Evolutionary conservation across 2,113 vertebrate species (phyloP).

Genomic region (Poicephalus gulielmi): DNA sequence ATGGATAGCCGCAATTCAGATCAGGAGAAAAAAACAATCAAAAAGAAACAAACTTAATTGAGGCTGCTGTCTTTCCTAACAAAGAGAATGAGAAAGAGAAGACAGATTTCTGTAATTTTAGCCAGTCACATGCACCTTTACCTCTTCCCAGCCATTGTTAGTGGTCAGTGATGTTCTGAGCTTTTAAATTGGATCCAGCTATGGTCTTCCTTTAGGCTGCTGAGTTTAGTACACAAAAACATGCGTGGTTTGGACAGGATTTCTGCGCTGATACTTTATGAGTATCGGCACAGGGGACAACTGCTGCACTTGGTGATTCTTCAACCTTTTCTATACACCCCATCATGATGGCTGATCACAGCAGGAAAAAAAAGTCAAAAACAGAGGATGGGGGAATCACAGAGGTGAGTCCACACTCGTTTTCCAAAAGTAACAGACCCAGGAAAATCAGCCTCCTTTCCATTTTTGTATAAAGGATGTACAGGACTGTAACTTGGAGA

Average conservation of each 20-base stretch:
- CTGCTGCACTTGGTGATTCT: neutral
- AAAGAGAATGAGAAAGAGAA: neutral
- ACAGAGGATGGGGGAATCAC: neutral
- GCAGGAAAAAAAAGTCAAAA: neutral
- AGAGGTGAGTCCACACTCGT: neutral
- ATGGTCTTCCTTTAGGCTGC: neutral
- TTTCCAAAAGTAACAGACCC: neutral
- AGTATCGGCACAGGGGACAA: neutral
- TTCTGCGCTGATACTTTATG: neutral
- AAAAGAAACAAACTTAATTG: neutral
- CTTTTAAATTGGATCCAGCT: neutral
- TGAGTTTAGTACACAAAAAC: neutral
- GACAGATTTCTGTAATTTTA: neutral
- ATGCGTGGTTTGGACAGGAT: neutral
- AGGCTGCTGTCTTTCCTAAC: neutral
- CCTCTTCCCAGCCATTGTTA: neutral
- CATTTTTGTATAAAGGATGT: neutral
- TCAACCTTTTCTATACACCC: neutral
- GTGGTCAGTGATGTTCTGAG: neutral
- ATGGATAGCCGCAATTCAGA: neutral
- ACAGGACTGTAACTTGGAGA: neutral
- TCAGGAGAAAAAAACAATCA: neutral
- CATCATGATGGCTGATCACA: neutral
- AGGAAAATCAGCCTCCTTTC: neutral
- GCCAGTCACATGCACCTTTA: neutral